Evolutionary conservation across 2,113 vertebrate species (phyloP).

Genomic region (Vireo altiloquus): DNA sequence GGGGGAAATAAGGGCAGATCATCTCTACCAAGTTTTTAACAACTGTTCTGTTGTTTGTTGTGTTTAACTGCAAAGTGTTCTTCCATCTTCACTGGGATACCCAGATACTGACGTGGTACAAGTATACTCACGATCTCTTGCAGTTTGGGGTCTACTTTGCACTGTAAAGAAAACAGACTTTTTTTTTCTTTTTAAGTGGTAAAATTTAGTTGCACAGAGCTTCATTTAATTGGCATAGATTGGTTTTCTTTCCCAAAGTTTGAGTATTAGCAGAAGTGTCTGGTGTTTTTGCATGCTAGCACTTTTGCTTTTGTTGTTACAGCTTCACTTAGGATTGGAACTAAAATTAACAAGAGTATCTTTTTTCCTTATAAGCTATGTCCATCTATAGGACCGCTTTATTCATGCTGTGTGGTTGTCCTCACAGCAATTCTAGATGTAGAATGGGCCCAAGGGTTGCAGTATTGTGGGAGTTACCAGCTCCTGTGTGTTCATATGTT

Average conservation of each 20-base stretch:
- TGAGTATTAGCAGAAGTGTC: neutral
- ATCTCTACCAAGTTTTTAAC: neutral
- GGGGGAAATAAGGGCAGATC: neutral
- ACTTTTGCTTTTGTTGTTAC: neutral
- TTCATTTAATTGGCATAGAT: neutral
- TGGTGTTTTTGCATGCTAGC: neutral
- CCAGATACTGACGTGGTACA: neutral
- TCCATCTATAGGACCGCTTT: neutral
- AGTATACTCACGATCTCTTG: neutral
- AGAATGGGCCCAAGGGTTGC: neutral
- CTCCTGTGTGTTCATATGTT: neutral
- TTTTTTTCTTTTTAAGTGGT: neutral
- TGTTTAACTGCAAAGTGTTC: neutral
- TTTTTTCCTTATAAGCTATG: neutral
- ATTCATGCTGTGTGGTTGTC: neutral
- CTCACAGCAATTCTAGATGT: neutral
- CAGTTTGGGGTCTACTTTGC: neutral
- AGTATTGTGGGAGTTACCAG: neutral
- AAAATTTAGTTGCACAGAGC: neutral
- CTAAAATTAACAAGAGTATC: neutral
- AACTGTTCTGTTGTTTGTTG: neutral
- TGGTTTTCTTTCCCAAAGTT: neutral
- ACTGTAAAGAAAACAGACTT: neutral
- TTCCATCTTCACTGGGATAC: neutral
- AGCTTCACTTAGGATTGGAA: neutral